Base-by-base conservation (phyloP, 23 tunicate genomes). In the Trididemnum clinides region DNA sequence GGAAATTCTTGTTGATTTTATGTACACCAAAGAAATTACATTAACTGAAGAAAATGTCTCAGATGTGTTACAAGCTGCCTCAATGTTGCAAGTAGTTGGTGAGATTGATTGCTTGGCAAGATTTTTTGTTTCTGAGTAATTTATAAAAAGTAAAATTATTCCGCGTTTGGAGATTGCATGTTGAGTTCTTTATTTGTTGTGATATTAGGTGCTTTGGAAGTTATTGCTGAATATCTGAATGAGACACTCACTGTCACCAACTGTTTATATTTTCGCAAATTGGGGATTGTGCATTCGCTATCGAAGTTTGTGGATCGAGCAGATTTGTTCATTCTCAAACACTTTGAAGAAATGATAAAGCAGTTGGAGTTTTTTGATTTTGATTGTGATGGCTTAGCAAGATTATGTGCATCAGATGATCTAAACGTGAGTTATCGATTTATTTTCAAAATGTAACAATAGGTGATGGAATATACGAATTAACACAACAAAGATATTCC, bases 21-120 rank as follows among this genome's bases (percentile, higher is more conserved):
- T 81, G 73, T 81, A 81, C 72, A 81, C 73, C 36, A 73, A 33
- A 2, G 85, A 81, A 58, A 81, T 81, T 34, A 39, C 51, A 26
- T 6, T 81, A 23, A 57, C 73, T 19, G 33, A 33, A 0, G 38
- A 59, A n/a, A 78, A 19, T 33, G 39, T 62, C 28, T 26, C 51
- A 15, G 75, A 63, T 2, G 23, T 81, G 20, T 64, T 81, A 1
- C 73, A 81, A 27, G 85, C 69, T 35, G 71, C 85, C 1, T 72
- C 78, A n/a, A n/a, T n/a, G n/a, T n/a, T n/a, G n/a, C n/a, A n/a
- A n/a, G n/a, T n/a, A n/a, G n/a, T n/a, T n/a, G n/a, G n/a, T n/a
- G n/a, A n/a, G n/a, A n/a, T n/a, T n/a, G n/a, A n/a, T n/a, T n/a
- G n/a, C n/a, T n/a, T n/a, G n/a, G n/a, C n/a, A n/a, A n/a, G n/a